These are phyloP conservation scores for Aurelia aurita DNA, from an alignment of 30 jellyfish, hydroid and myxozoan species.

Conservation along the genomic window DNA sequence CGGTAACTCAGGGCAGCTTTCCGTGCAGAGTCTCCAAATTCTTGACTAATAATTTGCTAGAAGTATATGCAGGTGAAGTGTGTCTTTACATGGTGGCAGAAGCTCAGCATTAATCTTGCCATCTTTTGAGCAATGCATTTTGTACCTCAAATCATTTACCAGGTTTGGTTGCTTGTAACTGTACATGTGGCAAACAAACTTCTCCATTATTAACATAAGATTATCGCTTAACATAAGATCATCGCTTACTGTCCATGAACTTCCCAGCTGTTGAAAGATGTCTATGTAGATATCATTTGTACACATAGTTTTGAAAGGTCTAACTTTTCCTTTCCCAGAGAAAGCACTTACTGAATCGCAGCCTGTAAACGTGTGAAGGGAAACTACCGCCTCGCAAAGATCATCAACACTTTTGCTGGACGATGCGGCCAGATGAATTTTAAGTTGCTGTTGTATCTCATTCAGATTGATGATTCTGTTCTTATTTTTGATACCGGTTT, in stretches of 20 bases:
- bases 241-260: slow-evolving; percentile 4
- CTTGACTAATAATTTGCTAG: slow-evolving; percentile 55
- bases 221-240: slow-evolving; percentile 8
- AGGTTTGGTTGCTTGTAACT: slow-evolving; percentile 59
- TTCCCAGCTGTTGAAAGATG: slow-evolving; percentile 42
- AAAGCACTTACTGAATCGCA: slow-evolving; percentile 52
- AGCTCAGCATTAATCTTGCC: slow-evolving; percentile 37
- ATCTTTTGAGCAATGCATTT: slow-evolving; percentile 55
- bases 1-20: slow-evolving; percentile 20
- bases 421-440: slow-evolving; percentile 43
- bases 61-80: slow-evolving; percentile 53
- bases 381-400: slow-evolving; percentile 7
- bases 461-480: slow-evolving; percentile 37
- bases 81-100: slow-evolving; percentile 58
- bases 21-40: slow-evolving; percentile 56
- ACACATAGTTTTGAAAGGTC: slow-evolving; percentile 32
- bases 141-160: slow-evolving; percentile 67
- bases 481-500: slow-evolving; percentile 46
- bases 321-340: slow-evolving; percentile 48
- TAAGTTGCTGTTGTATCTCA: slow-evolving; percentile 27
- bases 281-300: slow-evolving; percentile 5
- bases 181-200: slow-evolving; percentile 56
- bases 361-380: slow-evolving; percentile 57
- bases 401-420: slow-evolving; percentile 32
- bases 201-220: slow-evolving; percentile 28